Percentiles rank a stretch among this genome's conserved stretches.
phyloP scores from a whole-genome alignment of 1,140 invertebrate species.

The Capitella teleta region DNA sequence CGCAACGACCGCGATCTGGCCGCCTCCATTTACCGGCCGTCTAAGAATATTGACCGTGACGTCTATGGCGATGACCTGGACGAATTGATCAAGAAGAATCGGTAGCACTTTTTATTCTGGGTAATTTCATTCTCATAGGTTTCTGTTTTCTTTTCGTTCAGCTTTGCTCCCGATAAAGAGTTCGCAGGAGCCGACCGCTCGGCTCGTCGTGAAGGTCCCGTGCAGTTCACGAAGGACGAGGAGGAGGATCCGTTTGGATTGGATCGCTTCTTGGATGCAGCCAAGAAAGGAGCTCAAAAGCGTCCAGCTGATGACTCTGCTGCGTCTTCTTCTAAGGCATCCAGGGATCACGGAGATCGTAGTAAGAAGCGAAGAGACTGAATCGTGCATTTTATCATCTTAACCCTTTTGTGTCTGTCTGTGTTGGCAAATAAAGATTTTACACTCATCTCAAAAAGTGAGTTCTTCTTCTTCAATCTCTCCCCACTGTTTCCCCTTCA shows the following conservation, averaged over 20 bases:
- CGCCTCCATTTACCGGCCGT: slow-evolving; percentile 83
- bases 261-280: slow-evolving; percentile 93
- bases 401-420: too few species aligned
- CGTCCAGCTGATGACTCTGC: slow-evolving; percentile 13
- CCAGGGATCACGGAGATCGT: not conserved
- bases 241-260: slow-evolving; percentile 91
- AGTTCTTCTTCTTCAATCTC: too few species aligned
- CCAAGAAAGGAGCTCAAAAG: slow-evolving; percentile 60
- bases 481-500: too few species aligned
- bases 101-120: too few species aligned
- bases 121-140: too few species aligned
- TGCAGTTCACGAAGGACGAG: slow-evolving; percentile 81
- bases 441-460: too few species aligned
- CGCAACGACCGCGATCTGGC: slow-evolving; percentile 61
- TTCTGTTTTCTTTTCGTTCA: slow-evolving; percentile 29
- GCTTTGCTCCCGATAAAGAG: slow-evolving; percentile 92
- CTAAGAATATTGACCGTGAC: slow-evolving; percentile 77
- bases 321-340: too few species aligned
- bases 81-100: slow-evolving; percentile 73
- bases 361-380: slow-evolving; percentile 1
- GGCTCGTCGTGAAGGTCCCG: slow-evolving; percentile 68
- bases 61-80: slow-evolving; percentile 81
- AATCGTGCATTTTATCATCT: too few species aligned
- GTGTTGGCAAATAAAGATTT: too few species aligned
- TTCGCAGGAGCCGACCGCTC: slow-evolving; percentile 76